Conservation (phyloP, 2,888 invertebrate species). For the Oligia strigilis region DNA sequence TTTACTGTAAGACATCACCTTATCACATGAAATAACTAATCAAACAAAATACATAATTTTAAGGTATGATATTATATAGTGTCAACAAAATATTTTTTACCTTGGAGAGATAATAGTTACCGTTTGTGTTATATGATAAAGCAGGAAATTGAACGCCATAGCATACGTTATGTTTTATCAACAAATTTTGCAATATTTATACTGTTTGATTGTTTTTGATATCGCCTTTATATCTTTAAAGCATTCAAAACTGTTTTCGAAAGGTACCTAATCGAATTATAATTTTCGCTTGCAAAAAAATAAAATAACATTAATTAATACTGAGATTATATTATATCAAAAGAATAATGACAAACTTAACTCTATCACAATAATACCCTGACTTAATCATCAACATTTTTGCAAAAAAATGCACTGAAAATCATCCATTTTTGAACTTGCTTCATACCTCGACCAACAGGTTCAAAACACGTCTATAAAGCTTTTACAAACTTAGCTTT, state of each 20-base stretch:
- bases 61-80: slow-evolving; percentile 4
- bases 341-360: slow-evolving; percentile 15
- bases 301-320: slow-evolving; percentile 1
- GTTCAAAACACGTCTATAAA: neutral
- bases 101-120: slow-evolving; percentile 31
- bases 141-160: neutral
- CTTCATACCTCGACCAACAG: neutral
- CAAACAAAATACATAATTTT: slow-evolving; percentile 53
- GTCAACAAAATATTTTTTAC: slow-evolving; percentile 25
- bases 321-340: slow-evolving; percentile 7
- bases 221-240: neutral
- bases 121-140: neutral
- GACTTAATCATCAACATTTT: slow-evolving; percentile 24
- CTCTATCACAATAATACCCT: slow-evolving; percentile 46
- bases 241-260: no score
- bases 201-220: neutral
- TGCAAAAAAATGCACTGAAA: neutral
- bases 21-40: slow-evolving; percentile 40
- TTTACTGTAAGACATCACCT: slow-evolving; percentile 41
- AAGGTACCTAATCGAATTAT: no score
- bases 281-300: slow-evolving; percentile 7
- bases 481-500: neutral
- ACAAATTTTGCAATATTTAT: neutral
- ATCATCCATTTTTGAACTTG: neutral
- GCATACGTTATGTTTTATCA: no score